Evolutionary conservation across 2,113 vertebrate species (phyloP).

Genomic region (Dromiciops gliroides): DNA sequence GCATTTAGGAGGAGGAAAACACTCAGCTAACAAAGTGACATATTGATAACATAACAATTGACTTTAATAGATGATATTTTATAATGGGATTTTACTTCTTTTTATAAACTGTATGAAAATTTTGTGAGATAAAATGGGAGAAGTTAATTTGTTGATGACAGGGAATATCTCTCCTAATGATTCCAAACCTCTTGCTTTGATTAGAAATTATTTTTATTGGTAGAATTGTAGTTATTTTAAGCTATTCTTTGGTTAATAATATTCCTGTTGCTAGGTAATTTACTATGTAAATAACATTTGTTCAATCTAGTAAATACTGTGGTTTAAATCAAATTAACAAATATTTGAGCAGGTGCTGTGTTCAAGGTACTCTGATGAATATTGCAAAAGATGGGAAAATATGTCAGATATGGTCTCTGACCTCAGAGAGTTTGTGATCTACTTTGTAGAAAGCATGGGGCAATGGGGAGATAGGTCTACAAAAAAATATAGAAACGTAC

Average conservation of each 20-base stretch:
- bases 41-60: background rate
- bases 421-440: conserved; percentile 9
- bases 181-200: background rate
- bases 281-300: background rate
- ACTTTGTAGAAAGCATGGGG: conserved; percentile 6
- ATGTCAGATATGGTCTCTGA: background rate
- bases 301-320: background rate
- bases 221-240: conserved; percentile 39
- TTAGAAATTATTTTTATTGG: conserved; percentile 33
- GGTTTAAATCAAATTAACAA: background rate
- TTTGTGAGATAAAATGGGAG: background rate
- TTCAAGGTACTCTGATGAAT: background rate
- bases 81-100: conserved; percentile 13
- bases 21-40: background rate
- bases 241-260: background rate
- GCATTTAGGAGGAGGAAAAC: background rate
- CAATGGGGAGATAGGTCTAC: background rate
- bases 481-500: conserved; percentile 5
- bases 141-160: conserved; percentile 15
- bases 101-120: background rate
- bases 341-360: background rate
- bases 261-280: conserved; percentile 40
- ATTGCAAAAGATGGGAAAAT: conserved; percentile 23
- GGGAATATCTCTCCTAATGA: background rate
- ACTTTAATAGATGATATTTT: background rate